Base-by-base conservation (phyloP, 1,140 invertebrate species). In the Doryteuthis pealeii region DNA sequence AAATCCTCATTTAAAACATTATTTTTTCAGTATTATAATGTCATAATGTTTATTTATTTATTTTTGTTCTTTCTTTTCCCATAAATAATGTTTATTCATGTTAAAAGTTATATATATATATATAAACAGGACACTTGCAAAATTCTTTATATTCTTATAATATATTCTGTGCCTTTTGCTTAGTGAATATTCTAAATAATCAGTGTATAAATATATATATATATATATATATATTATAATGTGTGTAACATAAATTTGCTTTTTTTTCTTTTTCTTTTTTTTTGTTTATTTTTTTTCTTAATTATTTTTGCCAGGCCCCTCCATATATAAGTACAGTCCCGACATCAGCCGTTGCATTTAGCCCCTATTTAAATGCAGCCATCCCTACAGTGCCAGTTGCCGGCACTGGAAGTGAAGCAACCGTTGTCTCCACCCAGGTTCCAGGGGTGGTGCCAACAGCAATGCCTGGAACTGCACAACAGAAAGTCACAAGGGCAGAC, bases 401-500 rank as follows among this genome's bases (percentile, higher is more conserved):
- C 26, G 76, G 71, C 2, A 76, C 75, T 33, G 78, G 79, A 15
- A 82, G 78, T 35, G 74, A 77, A 45, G 69, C 74, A 26, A 65
- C 74, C 5, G 33, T 82, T 28, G 77, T 82, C 70, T 75, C 76
- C 62, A 77, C 76, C 28, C 81, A 82, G 74, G 71, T 82, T 33
- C 74, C 78, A 32, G 80, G 81, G 54, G 82, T 83, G 72, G 80
- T 85, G 72, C 81, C 78, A 68, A 80, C 81, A 14, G 73, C 79
- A 1, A 75, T 82, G 54, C 76, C 77, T 58, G 76, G 74, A 35
- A 93, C 95, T 70, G 90, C 93, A 76, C 81, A 94, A 90, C 95
- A 96, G 90, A 97, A 97, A 91, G 91, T 96, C 91, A 93, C 94
- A 77, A 92, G 96, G 87, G 95, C 95, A 85, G 96, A 97, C 90